Conservation (phyloP, 2,888 invertebrate species). For the Aspidiotus destructor region DNA sequence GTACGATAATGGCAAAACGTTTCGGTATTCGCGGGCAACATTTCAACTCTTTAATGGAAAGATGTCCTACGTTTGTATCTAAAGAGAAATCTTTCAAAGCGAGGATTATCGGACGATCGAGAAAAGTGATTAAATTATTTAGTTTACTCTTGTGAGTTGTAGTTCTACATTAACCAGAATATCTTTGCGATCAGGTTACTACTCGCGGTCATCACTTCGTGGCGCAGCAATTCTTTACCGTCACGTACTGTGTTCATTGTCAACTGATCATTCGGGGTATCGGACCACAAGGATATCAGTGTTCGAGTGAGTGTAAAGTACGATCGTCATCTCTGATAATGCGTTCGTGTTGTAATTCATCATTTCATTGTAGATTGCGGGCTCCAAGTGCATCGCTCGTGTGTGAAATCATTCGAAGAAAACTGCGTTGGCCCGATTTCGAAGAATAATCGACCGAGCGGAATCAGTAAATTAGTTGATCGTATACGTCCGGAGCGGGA, state of each 20-base stretch:
- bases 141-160: not conserved
- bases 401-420: slow-evolving; percentile 69
- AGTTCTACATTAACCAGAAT: no score
- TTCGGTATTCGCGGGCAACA: slow-evolving; percentile 57
- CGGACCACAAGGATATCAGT: slow-evolving; percentile 93
- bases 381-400: slow-evolving; percentile 73
- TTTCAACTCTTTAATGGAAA: slow-evolving; percentile 53
- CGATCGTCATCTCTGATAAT: not conserved
- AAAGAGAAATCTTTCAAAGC: slow-evolving; percentile 70
- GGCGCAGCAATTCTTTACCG: slow-evolving; percentile 76
- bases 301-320: slow-evolving; percentile 58
- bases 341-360: slow-evolving; percentile 9
- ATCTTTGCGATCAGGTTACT: slow-evolving; percentile 46
- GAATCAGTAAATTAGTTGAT: slow-evolving; percentile 63
- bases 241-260: slow-evolving; percentile 89
- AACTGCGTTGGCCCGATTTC: slow-evolving; percentile 64
- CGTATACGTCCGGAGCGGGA: slow-evolving; percentile 47
- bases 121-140: slow-evolving; percentile 47
- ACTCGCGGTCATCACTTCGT: slow-evolving; percentile 83
- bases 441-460: slow-evolving; percentile 49
- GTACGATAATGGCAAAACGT: slow-evolving; percentile 68
- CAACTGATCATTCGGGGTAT: slow-evolving; percentile 87
- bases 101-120: slow-evolving; percentile 52
- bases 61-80: slow-evolving; percentile 72
- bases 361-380: slow-evolving; percentile 61